These are phyloP conservation scores for Volucella zonaria DNA, from an alignment of 2,888 invertebrate species.

Conservation along the genomic window DNA sequence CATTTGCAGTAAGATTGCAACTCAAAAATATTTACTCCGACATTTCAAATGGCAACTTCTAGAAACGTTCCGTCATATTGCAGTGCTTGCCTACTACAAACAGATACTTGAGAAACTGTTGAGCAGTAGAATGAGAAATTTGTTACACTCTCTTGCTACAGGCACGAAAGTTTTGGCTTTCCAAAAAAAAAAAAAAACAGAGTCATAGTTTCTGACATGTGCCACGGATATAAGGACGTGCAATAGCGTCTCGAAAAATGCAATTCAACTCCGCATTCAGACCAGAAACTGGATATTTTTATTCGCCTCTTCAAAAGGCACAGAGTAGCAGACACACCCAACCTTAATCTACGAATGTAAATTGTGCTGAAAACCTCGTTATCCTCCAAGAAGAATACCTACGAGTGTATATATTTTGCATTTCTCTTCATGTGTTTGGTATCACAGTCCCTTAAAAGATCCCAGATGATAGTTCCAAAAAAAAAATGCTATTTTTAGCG, in stretches of 20 bases:
- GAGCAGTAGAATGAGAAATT: constrained; percentile 20
- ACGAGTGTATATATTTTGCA: constrained; percentile 18
- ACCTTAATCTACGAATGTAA: constrained; percentile 7
- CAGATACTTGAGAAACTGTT: constrained; percentile 25
- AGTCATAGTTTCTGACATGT: constrained; percentile 26
- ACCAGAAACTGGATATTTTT: constrained; percentile 25
- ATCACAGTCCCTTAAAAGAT: constrained; percentile 29
- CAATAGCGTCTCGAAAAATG: constrained; percentile 43
- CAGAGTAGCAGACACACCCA: constrained; percentile 39
- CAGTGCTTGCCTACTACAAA: too few relatives aligned
- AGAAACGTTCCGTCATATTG: too few relatives aligned
- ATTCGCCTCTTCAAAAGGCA: constrained; percentile 33
- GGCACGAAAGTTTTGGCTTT: constrained; percentile 48
- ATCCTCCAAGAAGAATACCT: constrained; percentile 15
- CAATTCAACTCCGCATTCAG: neutral
- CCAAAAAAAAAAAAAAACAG: constrained; percentile 24
- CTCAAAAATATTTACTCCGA: too few relatives aligned
- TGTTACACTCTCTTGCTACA: constrained; percentile 12
- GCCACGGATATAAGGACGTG: constrained; percentile 25
- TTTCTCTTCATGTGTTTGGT: neutral
- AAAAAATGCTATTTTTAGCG: constrained; percentile 25
- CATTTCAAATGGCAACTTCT: too few relatives aligned
- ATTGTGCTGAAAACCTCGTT: constrained; percentile 26
- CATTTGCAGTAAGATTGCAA: too few relatives aligned
- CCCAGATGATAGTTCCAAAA: neutral